Evolutionary conservation across 2,113 vertebrate species (phyloP).

Genomic region (Seriola quinqueradiata): DNA sequence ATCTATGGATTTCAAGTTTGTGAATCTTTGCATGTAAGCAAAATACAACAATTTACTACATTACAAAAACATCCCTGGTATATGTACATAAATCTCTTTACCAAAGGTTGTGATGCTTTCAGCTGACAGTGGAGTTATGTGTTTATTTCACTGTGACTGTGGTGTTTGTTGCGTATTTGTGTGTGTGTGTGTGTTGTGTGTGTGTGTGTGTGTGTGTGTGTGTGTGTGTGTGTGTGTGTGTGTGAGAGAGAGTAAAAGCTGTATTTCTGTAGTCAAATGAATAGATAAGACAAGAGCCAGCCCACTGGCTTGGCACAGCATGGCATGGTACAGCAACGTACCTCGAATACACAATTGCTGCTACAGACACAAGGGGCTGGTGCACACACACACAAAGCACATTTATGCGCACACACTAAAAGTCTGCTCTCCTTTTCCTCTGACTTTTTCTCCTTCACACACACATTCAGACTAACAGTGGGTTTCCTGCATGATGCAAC

Average conservation of each 20-base stretch:
- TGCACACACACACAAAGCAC: slow-evolving; percentile 6
- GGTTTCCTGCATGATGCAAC: slow-evolving; percentile 79
- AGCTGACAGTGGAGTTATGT: neutral
- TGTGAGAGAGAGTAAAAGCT: slow-evolving; percentile 24
- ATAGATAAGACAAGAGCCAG: slow-evolving; percentile 49
- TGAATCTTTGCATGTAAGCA: neutral
- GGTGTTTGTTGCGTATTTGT: slow-evolving; percentile 1
- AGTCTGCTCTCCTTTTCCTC: slow-evolving; percentile 39
- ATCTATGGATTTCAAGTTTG: neutral
- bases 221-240: slow-evolving; percentile 12
- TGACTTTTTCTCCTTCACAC: slow-evolving; percentile 60
- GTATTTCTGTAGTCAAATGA: slow-evolving; percentile 45
- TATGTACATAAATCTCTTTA: neutral
- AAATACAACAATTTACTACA: neutral
- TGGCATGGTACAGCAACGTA: slow-evolving; percentile 23
- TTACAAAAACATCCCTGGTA: neutral
- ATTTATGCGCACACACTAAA: neutral
- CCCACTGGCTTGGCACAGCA: slow-evolving; percentile 49
- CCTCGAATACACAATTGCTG: slow-evolving; percentile 41
- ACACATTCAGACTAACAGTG: slow-evolving; percentile 38
- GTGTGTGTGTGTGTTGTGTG: slow-evolving; percentile 28
- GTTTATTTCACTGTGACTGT: neutral
- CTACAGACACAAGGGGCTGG: slow-evolving; percentile 11
- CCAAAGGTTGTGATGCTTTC: slow-evolving; percentile 1
- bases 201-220: slow-evolving; percentile 29